A percentile compares a stretch with the other conserved stretches of the same genome.
These are phyloP conservation scores for Manis pentadactyla DNA, from an alignment of 2,797 vertebrate genomes.

Conservation along the genomic window DNA sequence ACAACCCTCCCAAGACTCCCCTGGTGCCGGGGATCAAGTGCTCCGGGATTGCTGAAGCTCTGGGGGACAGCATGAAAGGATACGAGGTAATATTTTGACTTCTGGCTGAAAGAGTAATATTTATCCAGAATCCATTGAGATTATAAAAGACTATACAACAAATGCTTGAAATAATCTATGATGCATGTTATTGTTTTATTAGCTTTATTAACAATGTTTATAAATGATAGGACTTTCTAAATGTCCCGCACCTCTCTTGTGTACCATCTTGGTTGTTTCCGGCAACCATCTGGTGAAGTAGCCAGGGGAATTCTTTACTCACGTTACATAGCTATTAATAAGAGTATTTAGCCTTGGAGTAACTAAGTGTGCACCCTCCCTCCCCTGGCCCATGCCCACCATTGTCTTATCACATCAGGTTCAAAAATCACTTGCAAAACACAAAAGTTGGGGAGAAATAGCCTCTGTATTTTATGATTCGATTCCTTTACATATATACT, in stretches of 20 bases:
- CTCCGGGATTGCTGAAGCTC: constrained; percentile 97
- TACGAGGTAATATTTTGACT: constrained; percentile 92
- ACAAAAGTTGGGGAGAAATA: neutral
- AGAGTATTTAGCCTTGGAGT: neutral
- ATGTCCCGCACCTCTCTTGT: neutral
- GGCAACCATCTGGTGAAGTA: neutral
- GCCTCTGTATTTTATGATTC: neutral
- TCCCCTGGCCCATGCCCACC: neutral
- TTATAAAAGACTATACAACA: neutral
- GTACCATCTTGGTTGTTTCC: neutral
- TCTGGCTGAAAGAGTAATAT: neutral
- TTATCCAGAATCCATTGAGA: neutral
- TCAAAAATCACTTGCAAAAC: neutral
- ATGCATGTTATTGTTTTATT: neutral
- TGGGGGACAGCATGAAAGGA: constrained; percentile 94
- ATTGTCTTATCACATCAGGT: neutral
- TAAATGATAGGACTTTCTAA: neutral
- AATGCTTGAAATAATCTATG: neutral
- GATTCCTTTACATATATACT: constrained; percentile 13
- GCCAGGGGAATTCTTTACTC: neutral
- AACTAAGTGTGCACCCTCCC: neutral
- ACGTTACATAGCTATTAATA: neutral
- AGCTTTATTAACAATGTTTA: neutral
- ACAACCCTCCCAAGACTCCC: constrained; percentile 97
- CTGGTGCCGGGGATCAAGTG: constrained; percentile 98